Evolutionary conservation across 2,113 vertebrate species (phyloP), one percentile per base, ranked within the genome.

Genomic region (Leptocoma aspasia): DNA sequence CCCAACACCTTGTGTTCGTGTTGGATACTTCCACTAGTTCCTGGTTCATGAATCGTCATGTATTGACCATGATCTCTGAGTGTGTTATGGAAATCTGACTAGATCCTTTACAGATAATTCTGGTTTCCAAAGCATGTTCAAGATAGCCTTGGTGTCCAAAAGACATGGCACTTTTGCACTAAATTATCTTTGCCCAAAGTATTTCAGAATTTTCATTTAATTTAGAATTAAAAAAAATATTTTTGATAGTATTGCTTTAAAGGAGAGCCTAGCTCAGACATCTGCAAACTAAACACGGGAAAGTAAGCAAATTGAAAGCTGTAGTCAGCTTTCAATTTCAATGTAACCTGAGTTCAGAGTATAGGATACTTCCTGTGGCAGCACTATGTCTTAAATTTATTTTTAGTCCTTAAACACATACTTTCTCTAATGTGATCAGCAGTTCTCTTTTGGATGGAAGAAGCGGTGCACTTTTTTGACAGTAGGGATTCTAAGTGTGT

Each of bases 281-380:
- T 84, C 49, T 89, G 76, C 33, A 59, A 69, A 60, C 54, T 41
- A 50, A 61, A 53, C 28, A 28, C 6, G 12, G 47, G n/a, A 26
- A 90, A 83, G 44, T 28, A 83, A 86, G 71, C 72, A 77, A 89
- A 94, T 68, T 70, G 80, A 77, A 92, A 92, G 42, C 83, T 81
- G 54, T 81, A 83, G 83, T 69, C 86, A 15, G n/a, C n/a, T n/a
- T n/a, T n/a, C n/a, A n/a, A n/a, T n/a, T n/a, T n/a, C n/a, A n/a
- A n/a, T 52, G 64, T 86, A 94, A 95, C 52, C 30, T 11, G 71
- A 94, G 68, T 86, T 94, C 76, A 73, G 88, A 45, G 54, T 86
- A 88, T 93, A 86, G 59, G 59, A 81, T 86, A 70, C 75, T 96
- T 96, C 86, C 92, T 89, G 60, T 89, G 60, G 72, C 75, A 93